Evolutionary conservation across 2,797 vertebrate species (phyloP).

Genomic region (Mus minutoides): DNA sequence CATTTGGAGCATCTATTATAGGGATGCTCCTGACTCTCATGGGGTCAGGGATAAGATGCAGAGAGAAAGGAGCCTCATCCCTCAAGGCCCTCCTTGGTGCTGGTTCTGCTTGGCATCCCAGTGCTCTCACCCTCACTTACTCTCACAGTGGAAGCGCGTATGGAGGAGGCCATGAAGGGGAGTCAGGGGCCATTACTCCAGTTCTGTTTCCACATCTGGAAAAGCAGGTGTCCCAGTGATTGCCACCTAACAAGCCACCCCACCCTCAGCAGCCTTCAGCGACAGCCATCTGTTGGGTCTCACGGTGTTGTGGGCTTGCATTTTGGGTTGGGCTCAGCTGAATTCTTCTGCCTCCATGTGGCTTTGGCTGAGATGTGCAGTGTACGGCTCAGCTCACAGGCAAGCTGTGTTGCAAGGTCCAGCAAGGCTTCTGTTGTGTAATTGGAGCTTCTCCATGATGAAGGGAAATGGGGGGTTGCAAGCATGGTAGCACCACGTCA

Average conservation of each 20-base stretch:
- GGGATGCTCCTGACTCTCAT: neutral
- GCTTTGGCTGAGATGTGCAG: neutral
- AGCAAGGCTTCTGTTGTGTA: neutral
- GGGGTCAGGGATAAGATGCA: neutral
- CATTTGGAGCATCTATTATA: neutral
- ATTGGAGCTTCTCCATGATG: neutral
- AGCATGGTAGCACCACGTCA: neutral
- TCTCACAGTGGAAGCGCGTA: neutral
- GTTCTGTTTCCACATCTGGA: neutral
- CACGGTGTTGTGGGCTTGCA: neutral
- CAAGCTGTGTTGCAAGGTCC: neutral
- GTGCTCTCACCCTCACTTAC: neutral
- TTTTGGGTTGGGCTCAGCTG: neutral
- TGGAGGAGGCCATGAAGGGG: neutral
- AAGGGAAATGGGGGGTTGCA: no score
- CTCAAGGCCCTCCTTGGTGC: neutral
- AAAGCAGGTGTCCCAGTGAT: neutral
- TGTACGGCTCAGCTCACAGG: neutral
- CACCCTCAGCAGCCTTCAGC: neutral
- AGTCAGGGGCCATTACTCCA: neutral
- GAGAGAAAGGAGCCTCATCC: neutral
- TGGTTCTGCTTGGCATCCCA: neutral
- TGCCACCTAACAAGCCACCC: neutral
- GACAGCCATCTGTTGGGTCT: neutral
- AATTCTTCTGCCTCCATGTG: neutral